Base-by-base conservation (phyloP, 2,888 invertebrate species). In the Linnaemya vulpina region DNA sequence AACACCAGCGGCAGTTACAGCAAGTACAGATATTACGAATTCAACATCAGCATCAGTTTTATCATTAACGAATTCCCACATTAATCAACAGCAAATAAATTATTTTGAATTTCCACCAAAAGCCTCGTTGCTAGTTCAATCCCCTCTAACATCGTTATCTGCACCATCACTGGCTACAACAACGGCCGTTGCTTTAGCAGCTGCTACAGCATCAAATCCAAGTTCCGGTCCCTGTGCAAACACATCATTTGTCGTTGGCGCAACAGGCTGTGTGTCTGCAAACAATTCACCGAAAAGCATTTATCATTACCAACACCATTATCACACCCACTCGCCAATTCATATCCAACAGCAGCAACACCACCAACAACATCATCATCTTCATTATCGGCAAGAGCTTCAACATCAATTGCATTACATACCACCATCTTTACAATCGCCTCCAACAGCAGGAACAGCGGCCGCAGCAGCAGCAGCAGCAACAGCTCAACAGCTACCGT, bases 51-150 rank as follows among this genome's bases (percentile, higher is more conserved):
- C 78, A 81, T 63, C 80, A 70, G 73, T 10, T 62, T 71, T 82
- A 79, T 38, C 86, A 87, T 74, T 86, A 80, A 67, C 86, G 74
- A 90, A 90, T 87, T 88, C 89, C 86, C 89, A 89, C 55, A 87
- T 87, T 86, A 89, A 89, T 88, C 89, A 89, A 84, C 87, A 87
- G 87, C 90, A 89, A 88, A 89, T 88, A 86, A 90, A 89, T 88
- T 91, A 90, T 83, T 90, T 91, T 87, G 89, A 90, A 87, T 90
- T 89, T 84, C 90, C 90, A 67, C 88, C 90, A 43, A 87, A 86
- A 73, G 53, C 83, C 60, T 74, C 86, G 13, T 62, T 85, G 70
- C 38, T 85, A 40, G 53, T 86, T 51, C 68, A 86, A 30, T 68
- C 86, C 5, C 40, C 88, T 55, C 85, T 89, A 77, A 86, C 87